A percentile compares a stretch with the other conserved stretches of the same genome.
Evolutionary conservation across 2,797 vertebrate species (phyloP).

Genomic region (Lacerta viridis): DNA sequence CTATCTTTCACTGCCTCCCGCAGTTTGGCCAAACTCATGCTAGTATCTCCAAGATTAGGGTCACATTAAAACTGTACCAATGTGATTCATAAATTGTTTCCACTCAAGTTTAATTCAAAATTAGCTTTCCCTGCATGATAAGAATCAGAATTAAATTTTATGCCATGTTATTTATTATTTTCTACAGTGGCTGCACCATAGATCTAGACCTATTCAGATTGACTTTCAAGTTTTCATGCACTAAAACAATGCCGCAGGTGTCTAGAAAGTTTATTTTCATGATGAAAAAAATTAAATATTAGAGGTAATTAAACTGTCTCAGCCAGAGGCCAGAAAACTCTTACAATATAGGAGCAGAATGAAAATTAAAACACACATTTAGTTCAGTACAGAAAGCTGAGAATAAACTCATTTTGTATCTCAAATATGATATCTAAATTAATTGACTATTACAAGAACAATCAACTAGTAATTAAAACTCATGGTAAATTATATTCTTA

Average conservation of each 20-base stretch:
- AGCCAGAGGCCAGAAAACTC: constrained; percentile 30
- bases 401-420: constrained; percentile 51
- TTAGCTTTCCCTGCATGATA: not conserved
- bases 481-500: constrained; percentile 4
- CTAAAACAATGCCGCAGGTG: not conserved
- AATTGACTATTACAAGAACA: constrained; percentile 22
- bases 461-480: not conserved
- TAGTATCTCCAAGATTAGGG: not conserved
- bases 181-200: not conserved
- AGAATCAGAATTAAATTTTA: not conserved
- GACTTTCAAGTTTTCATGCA: constrained; percentile 13
- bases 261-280: constrained; percentile 43
- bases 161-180: not conserved
- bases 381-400: constrained; percentile 26
- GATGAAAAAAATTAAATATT: constrained; percentile 35
- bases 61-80: not conserved
- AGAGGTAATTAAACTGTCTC: constrained; percentile 28
- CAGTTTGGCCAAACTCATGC: too few relatives aligned
- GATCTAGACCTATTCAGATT: constrained; percentile 6
- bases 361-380: constrained; percentile 50
- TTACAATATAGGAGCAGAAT: constrained; percentile 31
- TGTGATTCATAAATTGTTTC: not conserved
- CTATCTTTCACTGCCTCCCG: too few relatives aligned
- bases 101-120: constrained; percentile 1
- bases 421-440: not conserved